Base-by-base conservation (phyloP, 2,797 vertebrate species). In the Micrastur ruficollis region DNA sequence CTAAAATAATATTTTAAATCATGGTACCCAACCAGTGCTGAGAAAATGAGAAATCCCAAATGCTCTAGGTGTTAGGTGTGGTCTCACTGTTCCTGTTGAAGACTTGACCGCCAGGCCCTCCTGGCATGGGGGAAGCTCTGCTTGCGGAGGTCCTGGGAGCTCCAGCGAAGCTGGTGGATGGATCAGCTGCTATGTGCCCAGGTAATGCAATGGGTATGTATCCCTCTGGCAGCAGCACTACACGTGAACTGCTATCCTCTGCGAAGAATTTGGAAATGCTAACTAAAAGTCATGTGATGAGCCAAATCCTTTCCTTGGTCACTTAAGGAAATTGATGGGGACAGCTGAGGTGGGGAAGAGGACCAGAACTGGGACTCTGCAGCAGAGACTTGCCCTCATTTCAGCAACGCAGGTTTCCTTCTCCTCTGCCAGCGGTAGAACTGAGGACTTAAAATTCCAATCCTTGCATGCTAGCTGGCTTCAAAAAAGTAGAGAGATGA, bases 401-500 rank as follows among this genome's bases (percentile, higher is more conserved):
- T 78, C 65, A 82, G 67, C 44, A 70, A 7, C 5, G 5, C 27
- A 29, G 32, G 29, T 61, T 71, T 68, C 62, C 21, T 73, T 73
- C 79, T 92, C 90, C 89, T 91, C 80, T 81, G 66, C 73, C 38
- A 3, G 80, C 46, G 65, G 82, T 55, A 62, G 96, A 95, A 95
- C 62, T 31, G 49, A 44, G 86, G 80, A 86, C 79, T 96, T 98
- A 93, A 97, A 97, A 97, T 97, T 98, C 98, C 97, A 98, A 98
- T 98, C 98, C 97, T 97, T 98, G 97, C 97, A 95, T 93, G 96
- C 98, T 96, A 97, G 97, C 98, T 90, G 96, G 97, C 98, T 99
- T 99, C 98, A 98, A 73, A 98, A 98, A 99, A 98, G 97, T 98
- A 98, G 98, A 98, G 98, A 98, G 99, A 98, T 95, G 98, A 98